Conservation (phyloP, 2,888 invertebrate genomes). For the Gastracanthus pulcherrimus region DNA sequence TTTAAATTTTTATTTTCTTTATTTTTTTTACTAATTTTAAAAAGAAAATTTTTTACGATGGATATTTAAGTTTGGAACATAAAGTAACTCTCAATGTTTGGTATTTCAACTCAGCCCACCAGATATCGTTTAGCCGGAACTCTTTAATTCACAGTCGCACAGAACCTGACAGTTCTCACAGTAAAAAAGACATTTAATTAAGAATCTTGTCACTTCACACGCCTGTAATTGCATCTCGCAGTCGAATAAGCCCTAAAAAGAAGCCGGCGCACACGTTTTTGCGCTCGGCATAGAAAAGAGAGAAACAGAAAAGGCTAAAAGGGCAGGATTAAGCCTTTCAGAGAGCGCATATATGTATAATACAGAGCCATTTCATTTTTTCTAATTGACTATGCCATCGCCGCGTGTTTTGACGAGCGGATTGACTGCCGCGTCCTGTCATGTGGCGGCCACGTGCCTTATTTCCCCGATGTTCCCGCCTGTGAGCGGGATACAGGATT, state of each 20-base stretch:
- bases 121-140: background rate
- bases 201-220: slow-evolving; percentile 33
- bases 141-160: background rate
- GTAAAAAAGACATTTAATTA: slow-evolving; percentile 29
- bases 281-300: background rate
- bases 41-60: too few relatives aligned
- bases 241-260: background rate
- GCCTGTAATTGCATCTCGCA: slow-evolving; percentile 1
- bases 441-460: slow-evolving; percentile 32
- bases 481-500: background rate
- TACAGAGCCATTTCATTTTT: background rate
- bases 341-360: background rate
- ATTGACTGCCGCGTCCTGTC: slow-evolving; percentile 21
- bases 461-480: too few relatives aligned
- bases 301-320: too few relatives aligned
- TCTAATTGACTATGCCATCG: background rate
- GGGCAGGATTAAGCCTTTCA: too few relatives aligned
- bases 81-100: too few relatives aligned
- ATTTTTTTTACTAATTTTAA: too few relatives aligned
- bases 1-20: too few relatives aligned
- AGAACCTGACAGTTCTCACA: background rate
- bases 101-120: too few relatives aligned
- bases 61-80: too few relatives aligned
- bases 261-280: slow-evolving; percentile 17
- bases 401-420: background rate